Base-by-base conservation (phyloP, 2,113 vertebrate genomes). In the Leptosomus discolor region DNA sequence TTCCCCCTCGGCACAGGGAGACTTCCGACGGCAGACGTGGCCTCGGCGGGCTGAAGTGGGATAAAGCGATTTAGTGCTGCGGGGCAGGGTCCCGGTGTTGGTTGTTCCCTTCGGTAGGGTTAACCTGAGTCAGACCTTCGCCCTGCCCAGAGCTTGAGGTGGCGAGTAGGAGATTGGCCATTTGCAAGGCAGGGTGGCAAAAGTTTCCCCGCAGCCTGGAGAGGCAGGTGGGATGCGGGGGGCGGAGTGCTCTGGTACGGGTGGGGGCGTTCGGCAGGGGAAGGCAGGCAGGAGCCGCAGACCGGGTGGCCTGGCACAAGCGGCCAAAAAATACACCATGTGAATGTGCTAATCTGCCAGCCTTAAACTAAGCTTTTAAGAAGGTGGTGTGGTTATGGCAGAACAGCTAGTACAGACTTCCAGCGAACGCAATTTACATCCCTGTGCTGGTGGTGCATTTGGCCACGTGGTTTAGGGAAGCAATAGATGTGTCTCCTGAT, bases 351-450 rank as follows among this genome's bases (percentile, higher is more conserved):
- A 3, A 30, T 58, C 46, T 36, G 0, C 32, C 39, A 1, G 0
- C 23, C 43, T 54, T 22, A 41, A 50, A 24, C 11, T 46, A 21
- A 64, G 36, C 13, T 0, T 3, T 9, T 37, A 18, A 67, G 56
- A 57, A 30, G 4, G 41, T 41, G 74, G 5, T 21, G 75, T 18
- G 8, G 17, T 18, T 64, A 3, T 36, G 45, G 36, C 26, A 68
- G 20, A 94, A 30, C 34, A 48, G 18, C 26, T 57, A 2, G 11
- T 4, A 32, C 15, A 12, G 26, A 2, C 57, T 76, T n/a, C 12
- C 29, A 2, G 13, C 61, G 51, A 46, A 2, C 1, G 1, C 7
- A 6, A 0, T 50, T 70, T 23, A 4, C 9, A 6, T 5, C 7
- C 17, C 9, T 30, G 5, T 54, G 56, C 51, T 12, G 20, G 8